Percentiles rank a stretch among this genome's conserved stretches.
Evolutionary conservation across 2,888 invertebrate genomes (phyloP).

Genomic region (Hypomecis punctinalis): DNA sequence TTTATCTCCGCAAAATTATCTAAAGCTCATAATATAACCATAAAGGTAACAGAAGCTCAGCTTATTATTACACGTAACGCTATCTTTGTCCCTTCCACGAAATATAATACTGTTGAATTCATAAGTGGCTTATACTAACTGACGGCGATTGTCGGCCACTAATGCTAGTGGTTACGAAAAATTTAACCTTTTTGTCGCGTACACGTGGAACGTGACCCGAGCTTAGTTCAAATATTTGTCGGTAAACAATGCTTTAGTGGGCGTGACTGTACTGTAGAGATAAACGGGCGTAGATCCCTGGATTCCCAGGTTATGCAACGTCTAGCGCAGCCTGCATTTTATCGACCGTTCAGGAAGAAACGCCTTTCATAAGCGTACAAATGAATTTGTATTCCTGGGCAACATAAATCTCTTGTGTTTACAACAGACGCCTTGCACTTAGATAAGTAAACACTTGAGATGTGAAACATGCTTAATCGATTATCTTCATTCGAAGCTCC

Average conservation of each 20-base stretch:
- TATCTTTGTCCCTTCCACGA: slow-evolving; percentile 59
- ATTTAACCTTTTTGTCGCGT: slow-evolving; percentile 44
- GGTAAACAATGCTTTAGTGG: slow-evolving; percentile 58
- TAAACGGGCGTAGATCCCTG: slow-evolving; percentile 53
- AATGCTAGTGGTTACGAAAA: slow-evolving; percentile 46
- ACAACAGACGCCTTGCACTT: slow-evolving; percentile 29
- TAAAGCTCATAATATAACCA: slow-evolving; percentile 42
- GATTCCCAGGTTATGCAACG: slow-evolving; percentile 74
- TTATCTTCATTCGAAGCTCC: slow-evolving; percentile 32
- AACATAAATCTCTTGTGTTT: slow-evolving; percentile 20
- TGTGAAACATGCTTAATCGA: slow-evolving; percentile 25
- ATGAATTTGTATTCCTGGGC: background rate
- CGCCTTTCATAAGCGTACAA: slow-evolving; percentile 23
- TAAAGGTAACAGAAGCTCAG: slow-evolving; percentile 31
- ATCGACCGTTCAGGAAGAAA: slow-evolving; percentile 65
- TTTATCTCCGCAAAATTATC: slow-evolving; percentile 34
- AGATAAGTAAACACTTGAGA: slow-evolving; percentile 35
- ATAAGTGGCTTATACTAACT: slow-evolving; percentile 57
- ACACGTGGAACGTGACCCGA: slow-evolving; percentile 28
- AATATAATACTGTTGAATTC: slow-evolving; percentile 59
- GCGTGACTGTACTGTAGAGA: slow-evolving; percentile 65
- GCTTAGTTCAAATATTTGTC: slow-evolving; percentile 40
- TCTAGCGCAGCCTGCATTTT: slow-evolving; percentile 61
- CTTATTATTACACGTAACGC: slow-evolving; percentile 53
- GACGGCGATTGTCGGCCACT: slow-evolving; percentile 49